Conservation (phyloP, 2,888 invertebrate genomes). For the Sussaba pulchella region DNA sequence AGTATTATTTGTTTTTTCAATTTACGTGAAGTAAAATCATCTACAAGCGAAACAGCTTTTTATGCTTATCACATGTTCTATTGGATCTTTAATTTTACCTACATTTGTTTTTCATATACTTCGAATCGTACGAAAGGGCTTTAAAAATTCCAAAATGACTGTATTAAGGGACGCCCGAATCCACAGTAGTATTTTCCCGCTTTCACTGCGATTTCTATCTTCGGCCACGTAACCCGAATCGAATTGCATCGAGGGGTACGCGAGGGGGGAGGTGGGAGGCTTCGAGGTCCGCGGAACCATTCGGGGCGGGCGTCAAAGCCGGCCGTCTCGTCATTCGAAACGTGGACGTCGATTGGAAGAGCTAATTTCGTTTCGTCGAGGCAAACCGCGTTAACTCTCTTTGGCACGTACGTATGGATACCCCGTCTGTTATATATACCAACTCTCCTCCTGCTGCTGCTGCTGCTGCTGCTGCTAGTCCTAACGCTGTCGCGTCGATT, state of each 20-base stretch:
- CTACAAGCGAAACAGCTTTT: too few species aligned
- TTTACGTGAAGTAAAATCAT: too few species aligned
- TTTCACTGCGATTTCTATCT: constrained; percentile 18
- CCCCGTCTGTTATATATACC: not conserved
- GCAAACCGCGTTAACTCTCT: constrained; percentile 73
- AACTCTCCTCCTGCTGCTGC: constrained; percentile 15
- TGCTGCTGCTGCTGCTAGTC: constrained; percentile 1
- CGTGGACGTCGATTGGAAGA: constrained; percentile 63
- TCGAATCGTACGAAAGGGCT: too few species aligned
- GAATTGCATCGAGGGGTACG: too few species aligned
- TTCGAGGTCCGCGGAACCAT: not conserved
- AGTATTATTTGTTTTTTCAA: too few species aligned
- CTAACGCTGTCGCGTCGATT: constrained; percentile 28
- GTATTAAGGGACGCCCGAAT: too few species aligned
- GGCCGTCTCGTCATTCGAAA: constrained; percentile 34
- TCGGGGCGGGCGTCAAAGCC: not conserved
- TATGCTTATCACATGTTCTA: too few species aligned
- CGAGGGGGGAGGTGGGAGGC: too few species aligned
- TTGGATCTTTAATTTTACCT: too few species aligned
- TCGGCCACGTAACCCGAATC: not conserved
- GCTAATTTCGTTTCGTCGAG: constrained; percentile 67
- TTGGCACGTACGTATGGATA: constrained; percentile 32
- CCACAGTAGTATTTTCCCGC: too few species aligned
- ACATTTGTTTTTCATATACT: too few species aligned
- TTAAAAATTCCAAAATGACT: too few species aligned